Evolutionary conservation across 2,797 vertebrate genomes (phyloP).

Genomic region (Xenopus petersii): DNA sequence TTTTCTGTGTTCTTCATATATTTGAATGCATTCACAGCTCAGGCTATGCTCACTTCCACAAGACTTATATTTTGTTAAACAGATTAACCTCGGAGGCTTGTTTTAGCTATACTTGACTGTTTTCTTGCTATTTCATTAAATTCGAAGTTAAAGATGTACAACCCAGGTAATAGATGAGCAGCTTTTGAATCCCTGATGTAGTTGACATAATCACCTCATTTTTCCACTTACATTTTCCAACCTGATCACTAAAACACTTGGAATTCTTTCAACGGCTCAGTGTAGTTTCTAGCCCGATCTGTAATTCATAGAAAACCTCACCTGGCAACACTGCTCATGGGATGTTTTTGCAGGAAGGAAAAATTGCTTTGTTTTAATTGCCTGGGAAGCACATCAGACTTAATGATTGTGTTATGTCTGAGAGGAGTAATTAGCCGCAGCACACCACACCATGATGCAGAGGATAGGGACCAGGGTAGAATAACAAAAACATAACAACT

Average conservation of each 20-base stretch:
- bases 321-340: constrained; percentile 20
- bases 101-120: no score
- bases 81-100: no score
- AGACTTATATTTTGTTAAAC: no score
- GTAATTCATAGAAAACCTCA: constrained; percentile 18
- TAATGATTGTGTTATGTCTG: constrained; percentile 24
- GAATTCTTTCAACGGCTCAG: constrained; percentile 9
- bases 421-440: constrained; percentile 26
- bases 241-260: background rate
- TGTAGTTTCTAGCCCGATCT: constrained; percentile 12
- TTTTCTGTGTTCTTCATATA: no score
- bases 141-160: background rate
- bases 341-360: background rate
- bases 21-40: no score
- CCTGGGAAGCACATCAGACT: constrained; percentile 31
- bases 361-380: constrained; percentile 27
- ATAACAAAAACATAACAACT: constrained; percentile 8
- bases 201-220: background rate
- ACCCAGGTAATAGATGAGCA: background rate
- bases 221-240: background rate
- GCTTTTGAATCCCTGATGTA: background rate
- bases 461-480: constrained; percentile 10
- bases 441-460: constrained; percentile 6
- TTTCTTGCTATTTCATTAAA: no score
- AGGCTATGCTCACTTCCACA: no score